Evolutionary conservation across 2,888 invertebrate genomes (phyloP), one percentile per base, ranked within the genome.

Genomic region (Macropis europaea): DNA sequence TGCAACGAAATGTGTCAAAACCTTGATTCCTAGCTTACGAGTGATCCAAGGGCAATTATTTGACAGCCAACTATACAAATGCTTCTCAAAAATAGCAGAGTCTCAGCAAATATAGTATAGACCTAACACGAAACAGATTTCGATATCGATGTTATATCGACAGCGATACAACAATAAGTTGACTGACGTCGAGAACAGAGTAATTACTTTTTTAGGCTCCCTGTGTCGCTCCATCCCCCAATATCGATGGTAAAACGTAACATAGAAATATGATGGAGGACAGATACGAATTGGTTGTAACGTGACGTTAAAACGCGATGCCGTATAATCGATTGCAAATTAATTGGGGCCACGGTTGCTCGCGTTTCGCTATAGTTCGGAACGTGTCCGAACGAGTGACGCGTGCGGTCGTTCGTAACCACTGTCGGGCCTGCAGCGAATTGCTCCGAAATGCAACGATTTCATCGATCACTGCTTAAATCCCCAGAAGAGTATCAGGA

Each of bases 251-350:
- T 70, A 52, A 77, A 81, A 52, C 52, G 32, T 38, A 42, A 57
- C 24, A 15, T 24, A n/a, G 7, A 30, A 59, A 50, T 40, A 47
- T 30, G 57, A 57, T 40, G 36, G 43, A 32, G n/a, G 59, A 52
- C 66, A 47, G 57, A 56, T 56, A 69, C 68, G 61, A 57, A 48
- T 50, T 57, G 70, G 45, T 67, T 52, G 63, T 61, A 72, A 72
- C 73, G 74, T 56, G 75, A 77, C 67, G 72, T 77, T 78, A 72
- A 77, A 80, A 80, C 70, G 38, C 71, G 43, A 38, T 57, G n/a
- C 36, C 43, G 61, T 76, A 77, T 84, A 81, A 84, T 84, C 83
- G 81, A 84, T 77, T 71, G 73, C 74, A 72, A 82, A 83, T 81
- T 83, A 83, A 83, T 82, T 70, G 79, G 54, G 56, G 61, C 53